Evolutionary conservation across 2,797 vertebrate genomes (phyloP).

Genomic region (Rhadinocentrus ornatus): DNA sequence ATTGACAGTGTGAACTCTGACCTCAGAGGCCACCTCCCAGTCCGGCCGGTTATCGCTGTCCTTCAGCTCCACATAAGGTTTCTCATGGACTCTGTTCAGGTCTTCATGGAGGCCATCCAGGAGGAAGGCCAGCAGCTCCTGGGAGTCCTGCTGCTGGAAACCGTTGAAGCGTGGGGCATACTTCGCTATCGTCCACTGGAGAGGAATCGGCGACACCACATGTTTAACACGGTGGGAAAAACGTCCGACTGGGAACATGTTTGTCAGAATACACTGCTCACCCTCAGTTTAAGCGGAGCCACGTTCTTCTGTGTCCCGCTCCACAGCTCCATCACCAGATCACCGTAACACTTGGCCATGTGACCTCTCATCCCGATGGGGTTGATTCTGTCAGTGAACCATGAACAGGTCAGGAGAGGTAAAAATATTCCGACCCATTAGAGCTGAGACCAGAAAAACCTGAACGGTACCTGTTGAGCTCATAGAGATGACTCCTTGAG

Average conservation of each 20-base stretch:
- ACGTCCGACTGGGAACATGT: too few relatives aligned
- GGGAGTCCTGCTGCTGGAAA: constrained; percentile 98
- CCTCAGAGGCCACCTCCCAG: constrained; percentile 98
- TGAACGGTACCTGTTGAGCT: constrained; percentile 90
- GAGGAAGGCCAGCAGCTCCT: constrained; percentile 97
- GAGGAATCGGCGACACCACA: neutral
- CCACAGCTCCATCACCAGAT: constrained; percentile 98
- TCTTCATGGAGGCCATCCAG: constrained; percentile 98
- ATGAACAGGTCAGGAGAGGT: neutral
- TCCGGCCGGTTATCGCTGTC: constrained; percentile 97
- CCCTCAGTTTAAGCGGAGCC: constrained; percentile 95
- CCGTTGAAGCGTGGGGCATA: constrained; percentile 98
- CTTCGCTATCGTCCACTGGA: constrained; percentile 98
- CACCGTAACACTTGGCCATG: constrained; percentile 99
- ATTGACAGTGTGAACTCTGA: constrained; percentile 59
- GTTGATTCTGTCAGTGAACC: constrained; percentile 87
- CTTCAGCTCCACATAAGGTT: constrained; percentile 97
- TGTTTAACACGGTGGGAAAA: too few relatives aligned
- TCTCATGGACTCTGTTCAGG: constrained; percentile 96
- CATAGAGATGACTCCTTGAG: constrained; percentile 96
- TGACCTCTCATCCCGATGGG: constrained; percentile 99
- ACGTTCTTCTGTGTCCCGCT: constrained; percentile 98
- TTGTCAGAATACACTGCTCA: constrained; percentile 63
- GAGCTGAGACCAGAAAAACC: too few relatives aligned
- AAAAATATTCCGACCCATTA: too few relatives aligned